Base-by-base conservation (phyloP, 1,140 invertebrate genomes). In the Kradibia gibbosae region DNA sequence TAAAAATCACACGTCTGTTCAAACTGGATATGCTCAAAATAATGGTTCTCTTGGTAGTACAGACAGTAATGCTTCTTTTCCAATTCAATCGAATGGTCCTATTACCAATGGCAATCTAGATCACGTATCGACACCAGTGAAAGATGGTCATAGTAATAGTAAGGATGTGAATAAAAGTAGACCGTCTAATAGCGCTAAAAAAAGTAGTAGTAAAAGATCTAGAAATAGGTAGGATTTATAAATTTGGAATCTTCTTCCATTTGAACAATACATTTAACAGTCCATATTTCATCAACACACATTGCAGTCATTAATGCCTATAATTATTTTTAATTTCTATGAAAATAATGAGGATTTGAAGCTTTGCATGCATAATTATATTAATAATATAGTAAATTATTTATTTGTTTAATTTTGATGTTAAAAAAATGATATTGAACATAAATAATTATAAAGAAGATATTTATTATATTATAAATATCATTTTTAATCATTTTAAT, bases 191-290 rank as follows among this genome's bases (percentile, higher is more conserved):
- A 94, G 91, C 87, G 92, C 93, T 17, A 95, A 95, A 87, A 95
- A 94, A 87, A 94, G 90, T 86, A 93, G 89, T 86, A 94, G 93
- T 85, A 95, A 95, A 87, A 93, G 94, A 90, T 93, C 94, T 13
- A 93, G 94, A 87, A 94, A 94, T 88, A 93, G 94, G 90, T 95
- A 94, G 76, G 74, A 70, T 67, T 25, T 36, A 34, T 57, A 65
- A 78, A 70, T 70, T 53, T 55, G 25, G 45, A 53, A 45, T 48
- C 50, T 8, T 36, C 55, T 77, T 77, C 57, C 65, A 72, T 48
- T 28, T 4, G 10, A 50, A 73, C 53, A 77, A 53, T 77, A 72
- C 71, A n/a, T 55, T 28, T 28, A 72, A 72, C 73, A 73, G 36
- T 72, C 28, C 42, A 78, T 31, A 48, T 39, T 60, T 72, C 79